phyloP scores from a whole-genome alignment of 2,888 invertebrate genomes.

The Hydraecia micacea region DNA sequence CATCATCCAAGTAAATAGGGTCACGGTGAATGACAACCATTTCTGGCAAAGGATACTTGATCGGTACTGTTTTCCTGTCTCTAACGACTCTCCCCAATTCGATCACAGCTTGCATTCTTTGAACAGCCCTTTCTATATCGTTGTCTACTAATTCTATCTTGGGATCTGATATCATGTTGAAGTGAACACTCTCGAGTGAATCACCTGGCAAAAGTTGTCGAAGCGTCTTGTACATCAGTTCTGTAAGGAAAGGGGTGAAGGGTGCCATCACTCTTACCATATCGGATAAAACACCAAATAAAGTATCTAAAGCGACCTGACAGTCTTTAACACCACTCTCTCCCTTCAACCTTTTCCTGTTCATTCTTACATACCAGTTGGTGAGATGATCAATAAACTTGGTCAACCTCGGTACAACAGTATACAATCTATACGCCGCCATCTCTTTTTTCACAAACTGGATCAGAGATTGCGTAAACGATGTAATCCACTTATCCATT shows the following conservation, averaged over 20 bases:
- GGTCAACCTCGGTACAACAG: slow-evolving; percentile 97
- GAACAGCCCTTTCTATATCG: slow-evolving; percentile 96
- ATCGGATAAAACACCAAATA: slow-evolving; percentile 96
- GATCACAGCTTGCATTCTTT: slow-evolving; percentile 98
- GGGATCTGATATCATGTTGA: slow-evolving; percentile 96
- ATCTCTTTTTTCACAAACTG: slow-evolving; percentile 97
- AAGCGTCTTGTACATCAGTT: slow-evolving; percentile 98
- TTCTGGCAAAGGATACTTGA: slow-evolving; percentile 99
- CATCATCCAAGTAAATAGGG: slow-evolving; percentile 93
- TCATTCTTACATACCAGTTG: slow-evolving; percentile 99
- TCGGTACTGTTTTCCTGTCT: slow-evolving; percentile 97
- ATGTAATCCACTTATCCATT: slow-evolving; percentile 99
- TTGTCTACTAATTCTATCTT: slow-evolving; percentile 93
- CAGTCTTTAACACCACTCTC: slow-evolving; percentile 96
- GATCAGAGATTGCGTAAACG: slow-evolving; percentile 98
- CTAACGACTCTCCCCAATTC: slow-evolving; percentile 98
- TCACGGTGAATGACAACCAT: slow-evolving; percentile 98
- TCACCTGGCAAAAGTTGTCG: slow-evolving; percentile 91
- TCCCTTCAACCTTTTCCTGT: slow-evolving; percentile 98
- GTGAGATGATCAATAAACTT: slow-evolving; percentile 99
- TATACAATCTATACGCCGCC: slow-evolving; percentile 98
- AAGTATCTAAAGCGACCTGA: slow-evolving; percentile 95
- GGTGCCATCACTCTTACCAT: slow-evolving; percentile 99
- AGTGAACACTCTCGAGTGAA: slow-evolving; percentile 96
- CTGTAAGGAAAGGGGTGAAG: slow-evolving; percentile 98